These are phyloP conservation scores for Corythoichthys haematopterus DNA, from an alignment of 2,113 vertebrate species.

Conservation along the genomic window DNA sequence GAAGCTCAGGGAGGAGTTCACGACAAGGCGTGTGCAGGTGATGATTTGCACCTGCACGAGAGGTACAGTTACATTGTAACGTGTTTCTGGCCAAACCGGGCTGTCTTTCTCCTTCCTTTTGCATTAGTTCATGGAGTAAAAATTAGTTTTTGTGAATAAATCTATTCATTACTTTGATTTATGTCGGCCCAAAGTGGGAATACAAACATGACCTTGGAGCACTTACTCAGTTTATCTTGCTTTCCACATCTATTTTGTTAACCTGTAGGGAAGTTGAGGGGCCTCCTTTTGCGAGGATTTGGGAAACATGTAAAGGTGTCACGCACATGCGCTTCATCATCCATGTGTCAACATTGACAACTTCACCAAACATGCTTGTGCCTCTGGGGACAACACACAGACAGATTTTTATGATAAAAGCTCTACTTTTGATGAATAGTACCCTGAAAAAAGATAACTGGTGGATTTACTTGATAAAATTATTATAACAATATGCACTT, in stretches of 20 bases:
- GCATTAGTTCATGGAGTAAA: slow-evolving; percentile 18
- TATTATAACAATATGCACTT: too few species aligned
- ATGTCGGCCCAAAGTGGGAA: slow-evolving; percentile 36
- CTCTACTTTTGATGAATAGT: neutral
- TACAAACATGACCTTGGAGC: slow-evolving; percentile 13
- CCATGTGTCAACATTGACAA: slow-evolving; percentile 42
- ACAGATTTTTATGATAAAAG: neutral
- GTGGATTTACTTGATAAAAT: too few species aligned
- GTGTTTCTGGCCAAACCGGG: slow-evolving; percentile 8
- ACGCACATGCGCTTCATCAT: slow-evolving; percentile 72
- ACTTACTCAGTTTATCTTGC: slow-evolving; percentile 46
- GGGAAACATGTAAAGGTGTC: slow-evolving; percentile 50
- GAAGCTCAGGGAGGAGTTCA: slow-evolving; percentile 45
- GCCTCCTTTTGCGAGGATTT: slow-evolving; percentile 28
- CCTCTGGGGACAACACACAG: neutral
- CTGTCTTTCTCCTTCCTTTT: slow-evolving; percentile 27
- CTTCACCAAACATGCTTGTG: slow-evolving; percentile 8
- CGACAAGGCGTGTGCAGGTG: slow-evolving; percentile 46
- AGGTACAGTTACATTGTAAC: slow-evolving; percentile 24
- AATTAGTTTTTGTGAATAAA: slow-evolving; percentile 3
- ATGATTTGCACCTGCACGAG: slow-evolving; percentile 36
- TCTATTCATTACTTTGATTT: slow-evolving; percentile 53
- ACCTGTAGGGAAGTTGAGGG: slow-evolving; percentile 25
- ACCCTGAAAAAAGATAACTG: too few species aligned
- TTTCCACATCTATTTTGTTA: slow-evolving; percentile 41